These are phyloP conservation scores for Malacoctenus gilli DNA, from an alignment of 2,797 vertebrate species.

Conservation along the genomic window DNA sequence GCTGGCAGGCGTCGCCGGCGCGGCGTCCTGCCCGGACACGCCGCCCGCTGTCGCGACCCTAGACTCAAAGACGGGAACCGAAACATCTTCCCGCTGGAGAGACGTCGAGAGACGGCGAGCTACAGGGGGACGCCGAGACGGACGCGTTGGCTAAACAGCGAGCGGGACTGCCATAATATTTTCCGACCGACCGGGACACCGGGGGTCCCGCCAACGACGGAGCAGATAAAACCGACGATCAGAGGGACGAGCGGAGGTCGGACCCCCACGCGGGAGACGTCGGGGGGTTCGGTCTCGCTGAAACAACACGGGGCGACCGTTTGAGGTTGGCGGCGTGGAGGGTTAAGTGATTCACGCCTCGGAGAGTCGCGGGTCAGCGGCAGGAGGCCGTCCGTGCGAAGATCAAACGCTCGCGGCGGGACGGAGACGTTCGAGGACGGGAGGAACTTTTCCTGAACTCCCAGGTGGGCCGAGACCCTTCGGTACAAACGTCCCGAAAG, in stretches of 20 bases:
- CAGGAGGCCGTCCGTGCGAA: not conserved
- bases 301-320: conserved; percentile 18
- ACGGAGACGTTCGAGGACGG: too few relatives aligned
- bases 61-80: conserved; percentile 41
- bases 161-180: not conserved
- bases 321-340: not conserved
- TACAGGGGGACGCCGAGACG: not conserved
- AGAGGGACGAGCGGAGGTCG: not conserved
- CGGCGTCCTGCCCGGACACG: conserved; percentile 62
- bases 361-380: conserved; percentile 12
- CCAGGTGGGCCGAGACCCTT: too few relatives aligned
- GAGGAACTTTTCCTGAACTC: too few relatives aligned
- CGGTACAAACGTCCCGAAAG: too few relatives aligned
- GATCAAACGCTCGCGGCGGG: conserved; percentile 22
- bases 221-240: not conserved
- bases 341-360: conserved; percentile 26
- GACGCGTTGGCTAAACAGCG: not conserved
- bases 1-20: conserved; percentile 55
- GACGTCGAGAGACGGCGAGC: not conserved
- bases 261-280: too few relatives aligned
- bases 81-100: conserved; percentile 21
- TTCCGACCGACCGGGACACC: not conserved
- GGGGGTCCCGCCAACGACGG: not conserved
- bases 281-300: not conserved
- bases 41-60: conserved; percentile 44